Percentiles rank a stretch among this genome's conserved stretches.
phyloP scores from a whole-genome alignment of 2,113 vertebrate genomes.

The Anolis carolinensis region DNA sequence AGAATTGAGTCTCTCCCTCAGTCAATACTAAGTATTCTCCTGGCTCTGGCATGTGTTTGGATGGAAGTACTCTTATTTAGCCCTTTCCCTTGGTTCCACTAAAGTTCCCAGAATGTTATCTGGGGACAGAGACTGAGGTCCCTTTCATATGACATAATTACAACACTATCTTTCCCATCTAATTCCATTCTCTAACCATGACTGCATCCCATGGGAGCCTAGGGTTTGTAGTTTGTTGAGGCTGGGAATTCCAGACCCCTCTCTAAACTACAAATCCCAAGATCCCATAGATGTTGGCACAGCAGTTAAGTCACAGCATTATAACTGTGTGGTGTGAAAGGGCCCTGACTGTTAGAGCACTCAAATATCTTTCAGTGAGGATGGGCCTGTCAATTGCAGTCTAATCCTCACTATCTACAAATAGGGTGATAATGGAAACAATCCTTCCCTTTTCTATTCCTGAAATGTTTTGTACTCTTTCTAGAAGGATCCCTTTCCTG shows the following conservation, averaged over 20 bases:
- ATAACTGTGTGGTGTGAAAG: too few species aligned
- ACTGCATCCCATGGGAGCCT: neutral
- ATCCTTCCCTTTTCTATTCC: neutral
- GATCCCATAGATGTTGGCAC: too few species aligned
- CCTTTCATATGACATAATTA: too few species aligned
- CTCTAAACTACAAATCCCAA: too few species aligned
- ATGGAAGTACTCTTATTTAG: neutral
- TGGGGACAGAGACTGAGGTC: neutral
- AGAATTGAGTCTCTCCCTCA: neutral
- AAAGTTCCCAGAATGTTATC: neutral
- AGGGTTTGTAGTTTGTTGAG: neutral
- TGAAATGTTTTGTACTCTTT: neutral
- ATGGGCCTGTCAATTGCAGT: neutral
- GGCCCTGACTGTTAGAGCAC: neutral
- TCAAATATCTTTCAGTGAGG: neutral
- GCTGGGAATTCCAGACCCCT: too few species aligned
- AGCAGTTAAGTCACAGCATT: too few species aligned
- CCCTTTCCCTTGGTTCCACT: neutral
- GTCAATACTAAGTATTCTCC: neutral
- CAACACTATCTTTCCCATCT: too few species aligned
- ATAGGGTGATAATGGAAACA: neutral
- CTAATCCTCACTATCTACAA: neutral
- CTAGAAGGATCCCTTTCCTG: neutral
- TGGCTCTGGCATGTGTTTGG: neutral
- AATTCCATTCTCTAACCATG: too few species aligned